Evolutionary conservation across 2,113 vertebrate species (phyloP), one percentile per base, ranked within the genome.

Genomic region (Noturus placidus): DNA sequence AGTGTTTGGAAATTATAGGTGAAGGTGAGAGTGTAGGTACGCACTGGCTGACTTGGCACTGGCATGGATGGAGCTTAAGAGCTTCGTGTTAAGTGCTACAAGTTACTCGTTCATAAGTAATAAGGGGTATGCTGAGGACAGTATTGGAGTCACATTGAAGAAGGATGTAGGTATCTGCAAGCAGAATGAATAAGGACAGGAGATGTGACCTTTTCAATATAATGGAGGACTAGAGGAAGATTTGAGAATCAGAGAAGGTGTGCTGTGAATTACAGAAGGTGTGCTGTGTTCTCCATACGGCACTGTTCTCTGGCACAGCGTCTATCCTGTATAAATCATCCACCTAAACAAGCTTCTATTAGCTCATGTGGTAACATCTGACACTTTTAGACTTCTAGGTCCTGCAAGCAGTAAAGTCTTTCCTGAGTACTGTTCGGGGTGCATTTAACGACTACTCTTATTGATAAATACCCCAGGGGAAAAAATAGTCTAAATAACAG

Each of bases 1-100:
- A 87, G 59, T 88, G 82, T 77, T 89, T 92, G 90, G 87, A 85
- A 89, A 83, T 89, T 80, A 77, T 84, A 89, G 84, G 84, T 86
- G 84, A 84, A 61, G 87, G 85, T 80, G 76, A 77, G 78, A 65
- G 85, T 33, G 57, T 50, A 61, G n/a, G n/a, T n/a, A n/a, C 78
- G 52, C 14, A 46, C 4, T 1, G 79, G 42, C 87, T 69, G 83
- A 59, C 30, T 57, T 69, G 76, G 74, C 82, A 79, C 82, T 69
- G 87, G 84, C 74, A 84, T 54, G 42, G 74, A 84, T n/a, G 42
- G 74, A 78, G 72, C 87, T 79, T 88, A 88, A 88, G 87, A 88
- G 87, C 72, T 63, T 79, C 33, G 46, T 84, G 87, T 78, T 78
- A 88, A 88, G 72, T 88, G 72, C 81, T 69, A 84, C 82, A 83